Percentiles rank a stretch among this genome's conserved stretches.
These are phyloP conservation scores for Calycopis cecrops DNA, from an alignment of 1,140 invertebrate genomes.

Conservation along the genomic window DNA sequence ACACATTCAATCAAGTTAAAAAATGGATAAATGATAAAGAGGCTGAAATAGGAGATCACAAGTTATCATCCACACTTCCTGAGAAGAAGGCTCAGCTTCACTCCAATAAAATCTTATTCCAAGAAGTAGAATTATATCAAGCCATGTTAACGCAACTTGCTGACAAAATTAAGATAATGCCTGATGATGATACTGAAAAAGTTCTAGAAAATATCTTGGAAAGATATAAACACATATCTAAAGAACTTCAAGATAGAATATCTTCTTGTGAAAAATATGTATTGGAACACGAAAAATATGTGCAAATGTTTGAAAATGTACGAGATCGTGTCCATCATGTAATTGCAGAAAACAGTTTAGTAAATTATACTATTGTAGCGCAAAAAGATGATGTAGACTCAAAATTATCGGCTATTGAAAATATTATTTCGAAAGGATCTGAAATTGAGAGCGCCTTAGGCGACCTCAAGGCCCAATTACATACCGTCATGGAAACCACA, in stretches of 20 bases:
- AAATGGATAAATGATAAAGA: slow-evolving; percentile 87
- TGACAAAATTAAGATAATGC: slow-evolving; percentile 82
- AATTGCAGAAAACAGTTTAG: slow-evolving; percentile 79
- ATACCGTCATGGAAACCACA: slow-evolving; percentile 86
- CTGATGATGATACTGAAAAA: slow-evolving; percentile 84
- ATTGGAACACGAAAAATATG: slow-evolving; percentile 87
- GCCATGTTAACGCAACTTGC: slow-evolving; percentile 86
- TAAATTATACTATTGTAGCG: slow-evolving; percentile 81
- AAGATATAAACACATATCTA: slow-evolving; percentile 81
- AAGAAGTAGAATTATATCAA: slow-evolving; percentile 89
- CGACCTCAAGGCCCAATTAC: slow-evolving; percentile 82
- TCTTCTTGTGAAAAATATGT: slow-evolving; percentile 82
- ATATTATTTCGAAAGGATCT: slow-evolving; percentile 82
- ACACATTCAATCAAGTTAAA: slow-evolving; percentile 88
- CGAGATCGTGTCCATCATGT: slow-evolving; percentile 84
- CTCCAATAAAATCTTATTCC: slow-evolving; percentile 82
- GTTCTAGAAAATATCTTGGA: slow-evolving; percentile 82
- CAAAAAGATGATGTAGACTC: slow-evolving; percentile 85
- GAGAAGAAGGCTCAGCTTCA: slow-evolving; percentile 92
- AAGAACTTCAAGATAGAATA: slow-evolving; percentile 82
- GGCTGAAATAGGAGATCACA: slow-evolving; percentile 80
- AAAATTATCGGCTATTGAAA: slow-evolving; percentile 84
- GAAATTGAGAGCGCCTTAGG: slow-evolving; percentile 84
- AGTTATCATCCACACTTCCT: slow-evolving; percentile 84
- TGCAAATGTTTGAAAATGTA: slow-evolving; percentile 84